phyloP scores from a whole-genome alignment of 2,113 vertebrate species.

The Trematomus loennbergii region DNA sequence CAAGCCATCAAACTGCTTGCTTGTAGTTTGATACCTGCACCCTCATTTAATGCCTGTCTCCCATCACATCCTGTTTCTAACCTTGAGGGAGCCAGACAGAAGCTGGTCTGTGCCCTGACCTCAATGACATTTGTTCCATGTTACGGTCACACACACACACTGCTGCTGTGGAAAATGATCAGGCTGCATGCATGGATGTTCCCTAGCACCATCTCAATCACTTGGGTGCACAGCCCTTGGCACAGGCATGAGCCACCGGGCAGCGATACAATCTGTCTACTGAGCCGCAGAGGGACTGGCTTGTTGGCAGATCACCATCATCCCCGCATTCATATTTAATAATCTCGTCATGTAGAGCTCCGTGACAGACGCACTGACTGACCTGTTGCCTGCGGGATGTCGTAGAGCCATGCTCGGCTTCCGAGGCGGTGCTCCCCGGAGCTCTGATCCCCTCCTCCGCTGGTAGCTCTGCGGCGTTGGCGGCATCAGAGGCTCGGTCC shows the following conservation, averaged over 20 bases:
- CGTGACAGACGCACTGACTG: slow-evolving; percentile 70
- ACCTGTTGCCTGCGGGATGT: slow-evolving; percentile 86
- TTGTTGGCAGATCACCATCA: slow-evolving; percentile 70
- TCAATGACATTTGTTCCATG: slow-evolving; percentile 65
- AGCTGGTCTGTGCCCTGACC: slow-evolving; percentile 42
- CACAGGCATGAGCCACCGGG: slow-evolving; percentile 45
- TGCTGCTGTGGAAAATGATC: slow-evolving; percentile 27
- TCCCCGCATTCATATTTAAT: slow-evolving; percentile 72
- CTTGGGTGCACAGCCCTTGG: slow-evolving; percentile 39
- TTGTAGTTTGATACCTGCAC: slow-evolving; percentile 37
- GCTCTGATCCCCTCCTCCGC: slow-evolving; percentile 45
- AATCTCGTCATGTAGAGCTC: slow-evolving; percentile 49
- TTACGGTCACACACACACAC: slow-evolving; percentile 32
- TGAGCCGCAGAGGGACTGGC: slow-evolving; percentile 56
- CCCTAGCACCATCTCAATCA: slow-evolving; percentile 59
- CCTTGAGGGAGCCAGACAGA: slow-evolving; percentile 55
- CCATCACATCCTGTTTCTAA: slow-evolving; percentile 45
- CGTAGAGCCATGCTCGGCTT: slow-evolving; percentile 70
- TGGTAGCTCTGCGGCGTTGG: slow-evolving; percentile 39
- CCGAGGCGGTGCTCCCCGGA: slow-evolving; percentile 58
- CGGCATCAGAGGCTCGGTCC: slow-evolving; percentile 37
- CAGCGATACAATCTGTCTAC: slow-evolving; percentile 46
- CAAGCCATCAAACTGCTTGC: neutral
- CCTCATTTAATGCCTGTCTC: slow-evolving; percentile 33
- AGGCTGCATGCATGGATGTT: slow-evolving; percentile 40